Base-by-base conservation (phyloP, 2,888 invertebrate genomes). In the Ophion costatus region DNA sequence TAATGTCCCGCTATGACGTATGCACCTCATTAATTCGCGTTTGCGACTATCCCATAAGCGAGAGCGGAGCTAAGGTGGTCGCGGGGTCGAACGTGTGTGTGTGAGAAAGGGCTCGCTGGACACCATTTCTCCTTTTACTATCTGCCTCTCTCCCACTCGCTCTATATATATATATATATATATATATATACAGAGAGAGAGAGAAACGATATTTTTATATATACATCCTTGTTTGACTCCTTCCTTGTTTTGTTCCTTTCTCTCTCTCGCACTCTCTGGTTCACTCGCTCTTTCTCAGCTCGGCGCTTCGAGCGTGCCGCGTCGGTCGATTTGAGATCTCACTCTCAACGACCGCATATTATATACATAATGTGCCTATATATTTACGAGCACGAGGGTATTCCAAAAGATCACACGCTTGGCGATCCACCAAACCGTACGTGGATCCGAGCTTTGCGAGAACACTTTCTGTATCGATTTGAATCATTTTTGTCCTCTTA, bases 11-110 rank as follows among this genome's bases (percentile, higher is more conserved):
- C 86, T 88, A 88, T 87, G 91, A 91, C 90, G 90, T 91, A 90
- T 90, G 88, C 88, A 84, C 77, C 88, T 90, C 91, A 90, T 91
- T 91, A 91, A 91, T 90, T 90, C 89, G 90, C 89, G 90, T 91
- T 90, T 89, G 90, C 88, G 87, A 88, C 88, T 88, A 88, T 87
- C 87, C 87, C 71, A 69, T 42, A 42, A 42, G 42, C 42, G 42
- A 10, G 42, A 73, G 73, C 73, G 38, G 42, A 74, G 77, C 80
- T 69, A 63, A 85, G 85, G 82, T 83, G 85, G 82, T 85, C 85
- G 85, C 77, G 77, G 85, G 82, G 82, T 85, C 85, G 85, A 85
- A 80, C 82, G 29, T 29, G 69, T 77, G 69, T 73, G 74, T 42
- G 69, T 77, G 69, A 67, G 69, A 73, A 80, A 80, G 82, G 77